Base-by-base conservation (phyloP, 1,140 invertebrate species). In the Panagrolaimus sp. region DNA sequence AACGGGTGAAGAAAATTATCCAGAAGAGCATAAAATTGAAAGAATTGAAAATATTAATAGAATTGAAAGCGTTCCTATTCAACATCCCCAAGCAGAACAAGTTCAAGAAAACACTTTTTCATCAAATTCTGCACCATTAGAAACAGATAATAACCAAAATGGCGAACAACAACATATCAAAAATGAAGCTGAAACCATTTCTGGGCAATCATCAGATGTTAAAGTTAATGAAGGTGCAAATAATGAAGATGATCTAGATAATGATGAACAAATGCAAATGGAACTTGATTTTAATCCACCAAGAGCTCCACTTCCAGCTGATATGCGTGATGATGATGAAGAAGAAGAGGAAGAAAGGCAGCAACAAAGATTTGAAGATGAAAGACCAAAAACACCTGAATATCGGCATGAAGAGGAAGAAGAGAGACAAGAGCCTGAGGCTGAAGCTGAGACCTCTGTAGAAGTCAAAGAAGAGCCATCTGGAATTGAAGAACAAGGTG, bases 21-120 rank as follows among this genome's bases (percentile, higher is more conserved):
- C 14, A 8, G 38, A 42, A 16, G 62, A 63, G 38, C 62, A 63
- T 16, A 63, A 63, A 43, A 63, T 63, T 16, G 62, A 63, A 16
- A 16, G 38, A 43, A 43, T 42, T 42, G 62, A 63, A 43, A 43
- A 63, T 63, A 20, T 63, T 16, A 63, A 57, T 25, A 20, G 51
- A 11, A 57, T 57, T 27, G 51, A 57, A 13, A 65, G 53, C 5
- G 14, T 16, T 2, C 23, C 9, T 25, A 16, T 57, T 2, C 20
- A 25, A 27, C 20, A 57, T 11, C 51, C 20, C 11, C 20, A 57
- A 16, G 9, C 51, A 5, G 20, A 57, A 20, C 51, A 57, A 16
- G 20, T 25, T 11, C 20, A 25, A 27, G 27, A 25, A 27, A 48
- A 9, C 20, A 3, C 47, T 48, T 27, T 20, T 20, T 27, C 51